phyloP scores from a whole-genome alignment of 2,888 invertebrate species.

The Caenorhabditis doughertyi region DNA sequence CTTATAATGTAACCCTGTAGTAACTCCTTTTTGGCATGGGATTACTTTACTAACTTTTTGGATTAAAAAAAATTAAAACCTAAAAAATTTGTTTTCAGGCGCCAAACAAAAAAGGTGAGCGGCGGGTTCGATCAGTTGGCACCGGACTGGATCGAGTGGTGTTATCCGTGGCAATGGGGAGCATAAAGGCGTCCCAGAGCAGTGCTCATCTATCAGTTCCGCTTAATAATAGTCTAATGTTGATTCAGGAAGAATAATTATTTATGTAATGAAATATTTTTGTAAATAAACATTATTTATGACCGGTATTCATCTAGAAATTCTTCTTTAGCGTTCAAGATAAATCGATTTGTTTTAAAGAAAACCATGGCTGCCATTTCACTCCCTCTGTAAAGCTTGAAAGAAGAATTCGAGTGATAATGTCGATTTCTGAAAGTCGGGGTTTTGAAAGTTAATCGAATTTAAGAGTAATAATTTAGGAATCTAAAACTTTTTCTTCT shows the following conservation, averaged over 20 bases:
- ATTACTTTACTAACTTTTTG: slow-evolving; percentile 37
- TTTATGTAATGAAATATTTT: neutral
- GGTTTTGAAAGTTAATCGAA: no score
- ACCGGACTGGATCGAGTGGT: slow-evolving; percentile 78
- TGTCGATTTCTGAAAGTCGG: no score
- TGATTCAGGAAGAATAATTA: slow-evolving; percentile 35
- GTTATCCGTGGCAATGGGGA: slow-evolving; percentile 76
- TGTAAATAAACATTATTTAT: neutral
- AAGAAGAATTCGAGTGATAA: no score
- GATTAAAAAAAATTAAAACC: neutral
- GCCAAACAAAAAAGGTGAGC: slow-evolving; percentile 65
- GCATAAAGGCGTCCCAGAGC: slow-evolving; percentile 45
- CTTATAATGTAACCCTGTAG: slow-evolving; percentile 46
- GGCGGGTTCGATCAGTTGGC: slow-evolving; percentile 68
- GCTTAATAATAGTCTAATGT: slow-evolving; percentile 22
- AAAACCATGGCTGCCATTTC: no score
- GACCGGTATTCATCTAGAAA: no score
- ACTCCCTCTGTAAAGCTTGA: no score
- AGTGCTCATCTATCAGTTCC: slow-evolving; percentile 34
- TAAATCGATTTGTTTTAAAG: no score
- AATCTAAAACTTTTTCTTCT: no score
- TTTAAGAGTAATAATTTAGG: no score
- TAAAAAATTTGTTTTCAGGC: slow-evolving; percentile 34
- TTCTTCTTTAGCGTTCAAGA: no score
- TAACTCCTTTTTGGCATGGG: slow-evolving; percentile 37